These are phyloP conservation scores for Orthosia gothica DNA, from an alignment of 2,888 invertebrate species.

Conservation along the genomic window DNA sequence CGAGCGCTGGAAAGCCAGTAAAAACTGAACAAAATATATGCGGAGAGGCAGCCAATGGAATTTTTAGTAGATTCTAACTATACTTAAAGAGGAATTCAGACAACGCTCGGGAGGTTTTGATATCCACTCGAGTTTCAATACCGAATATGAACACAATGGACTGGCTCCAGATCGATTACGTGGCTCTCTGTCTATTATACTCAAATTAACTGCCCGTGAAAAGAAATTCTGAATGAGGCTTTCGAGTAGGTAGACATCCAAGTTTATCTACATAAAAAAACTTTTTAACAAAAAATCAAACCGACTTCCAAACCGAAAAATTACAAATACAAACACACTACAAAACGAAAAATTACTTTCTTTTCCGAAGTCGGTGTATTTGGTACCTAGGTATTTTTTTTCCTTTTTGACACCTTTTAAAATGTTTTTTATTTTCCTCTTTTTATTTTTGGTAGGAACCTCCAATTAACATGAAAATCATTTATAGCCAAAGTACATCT, in stretches of 20 bases:
- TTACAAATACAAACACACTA: no score
- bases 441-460: no score
- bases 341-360: no score
- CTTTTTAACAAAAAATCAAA: no score
- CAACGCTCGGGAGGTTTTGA: conserved; percentile 40
- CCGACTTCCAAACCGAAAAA: no score
- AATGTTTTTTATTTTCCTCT: no score
- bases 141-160: conserved; percentile 44
- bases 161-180: conserved; percentile 36
- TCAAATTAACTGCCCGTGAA: conserved; percentile 6
- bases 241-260: neutral
- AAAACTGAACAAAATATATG: conserved; percentile 37
- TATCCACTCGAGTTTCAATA: conserved; percentile 57
- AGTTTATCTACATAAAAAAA: neutral
- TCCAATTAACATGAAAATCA: no score
- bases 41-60: conserved; percentile 29
- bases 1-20: conserved; percentile 36
- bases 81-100: conserved; percentile 50
- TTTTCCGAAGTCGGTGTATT: no score
- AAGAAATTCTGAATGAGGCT: neutral
- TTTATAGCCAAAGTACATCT: no score
- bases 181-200: conserved; percentile 16
- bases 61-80: conserved; percentile 51
- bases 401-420: no score
- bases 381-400: no score